Base-by-base conservation (phyloP, 1,140 invertebrate genomes). In the Leptinotarsa texana region DNA sequence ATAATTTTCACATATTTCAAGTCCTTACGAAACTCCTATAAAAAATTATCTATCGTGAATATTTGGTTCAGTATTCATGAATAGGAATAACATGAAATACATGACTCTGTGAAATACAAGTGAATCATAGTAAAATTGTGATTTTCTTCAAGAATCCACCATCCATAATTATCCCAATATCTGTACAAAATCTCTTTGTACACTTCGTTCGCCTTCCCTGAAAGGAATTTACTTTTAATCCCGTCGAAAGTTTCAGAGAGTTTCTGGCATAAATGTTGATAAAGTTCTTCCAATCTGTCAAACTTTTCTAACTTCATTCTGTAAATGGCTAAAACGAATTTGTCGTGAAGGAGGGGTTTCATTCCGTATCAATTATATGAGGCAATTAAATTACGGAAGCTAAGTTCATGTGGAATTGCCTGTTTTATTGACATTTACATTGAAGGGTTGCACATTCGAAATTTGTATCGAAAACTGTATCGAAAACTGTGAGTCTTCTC, bases 201-300 rank as follows among this genome's bases (percentile, higher is more conserved):
- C 67, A 72, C 73, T 76, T 74, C 61, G 63, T 71, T 47, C 75
- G 27, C 27, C 72, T 57, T 66, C 33, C 51, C 42, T 67, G 70
- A 69, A 72, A 76, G 72, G 73, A 76, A 72, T 74, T 73, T 70
- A 57, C 69, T 70, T 70, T 69, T 77, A 77, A 77, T 77, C 76
- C 69, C 62, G 49, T 67, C 6, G 67, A 76, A 77, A 69, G 33
- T 75, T 63, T 62, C n/a, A 63, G 73, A 63, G 69, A 66, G 62
- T 72, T 69, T 21, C 63, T 61, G 68, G 76, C 76, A 77, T 72
- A 74, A 77, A 77, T 77, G 76, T 77, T 77, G 76, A 75, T 77
- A 74, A 77, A 77, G 73, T 77, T 77, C 76, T 47, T 75, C 62
- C 76, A 77, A 77, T 77, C 76, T 77, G 76, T 77, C 76, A 77